Evolutionary conservation across 2,888 invertebrate species (phyloP), one percentile per base, ranked within the genome.

Genomic region (Himalopsyche anomala): DNA sequence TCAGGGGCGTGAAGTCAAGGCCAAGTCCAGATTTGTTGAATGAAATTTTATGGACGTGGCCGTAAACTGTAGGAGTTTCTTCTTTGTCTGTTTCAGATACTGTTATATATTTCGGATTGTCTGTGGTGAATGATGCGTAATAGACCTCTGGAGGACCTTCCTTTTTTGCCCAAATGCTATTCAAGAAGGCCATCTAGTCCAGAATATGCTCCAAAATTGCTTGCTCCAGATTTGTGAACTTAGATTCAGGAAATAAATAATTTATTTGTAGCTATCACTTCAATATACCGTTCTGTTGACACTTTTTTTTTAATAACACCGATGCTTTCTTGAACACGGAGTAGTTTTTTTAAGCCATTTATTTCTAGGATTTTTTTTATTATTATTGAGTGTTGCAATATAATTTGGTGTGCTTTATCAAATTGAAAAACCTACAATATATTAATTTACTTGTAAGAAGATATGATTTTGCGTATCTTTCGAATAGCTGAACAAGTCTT

Each of bases 21-120:
- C 94, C 94, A 62, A 94, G 91, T 74, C 92, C 94, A 74, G 91
- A 91, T 88, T 92, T 92, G 89, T 93, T 93, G 87, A 92, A 92
- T 0, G 90, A 88, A 74, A 93, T 92, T 84, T 92, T 91, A 86
- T 93, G 94, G 2, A 93, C 91, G 90, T 94, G 93, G 79, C 92
- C 91, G 90, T 94, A 95, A 88, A 95, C 94, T 86, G 95, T 93
- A 0, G 95, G 94, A 54, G 90, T 90, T 88, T 93, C 95, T 89
- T 94, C 94, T 89, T 92, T 92, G 90, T 96, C 96, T 83, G 93
- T 90, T 89, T 95, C 95, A 69, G 96, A 96, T 89, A 95, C 94
- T 17, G 95, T 95, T 89, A 96, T 92, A 89, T 93, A 94, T 91
- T 95, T 95, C 81, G 91, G 92, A 80, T 91, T 91, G 89, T 94